These are phyloP conservation scores for Crotalus tigris DNA, from an alignment of 2,113 vertebrate species.

Conservation along the genomic window DNA sequence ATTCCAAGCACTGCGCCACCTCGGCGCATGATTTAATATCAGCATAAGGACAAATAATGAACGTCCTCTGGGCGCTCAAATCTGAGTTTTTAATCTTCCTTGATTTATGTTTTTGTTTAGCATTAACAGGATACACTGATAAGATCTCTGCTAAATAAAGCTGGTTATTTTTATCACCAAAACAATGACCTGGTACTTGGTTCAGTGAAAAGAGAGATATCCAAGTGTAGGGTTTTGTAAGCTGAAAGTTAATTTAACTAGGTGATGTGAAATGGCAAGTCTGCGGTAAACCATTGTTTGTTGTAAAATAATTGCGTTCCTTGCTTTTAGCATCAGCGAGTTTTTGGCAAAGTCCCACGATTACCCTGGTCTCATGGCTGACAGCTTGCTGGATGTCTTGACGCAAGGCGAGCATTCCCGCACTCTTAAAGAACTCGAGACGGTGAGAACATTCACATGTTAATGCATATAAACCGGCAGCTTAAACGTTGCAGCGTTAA, in stretches of 20 bases:
- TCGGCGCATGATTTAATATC: background rate
- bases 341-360: constrained; percentile 86
- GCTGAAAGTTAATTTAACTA: background rate
- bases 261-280: background rate
- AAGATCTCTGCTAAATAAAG: background rate
- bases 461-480: background rate
- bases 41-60: background rate
- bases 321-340: constrained; percentile 77
- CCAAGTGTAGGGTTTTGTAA: background rate
- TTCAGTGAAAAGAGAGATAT: background rate
- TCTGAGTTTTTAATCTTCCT: background rate
- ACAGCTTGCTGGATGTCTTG: constrained; percentile 89
- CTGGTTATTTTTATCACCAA: background rate
- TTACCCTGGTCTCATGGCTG: constrained; percentile 87
- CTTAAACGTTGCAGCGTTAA: background rate
- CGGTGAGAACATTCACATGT: constrained; percentile 67
- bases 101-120: background rate
- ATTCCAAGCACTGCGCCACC: background rate
- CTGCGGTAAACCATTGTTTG: background rate
- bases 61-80: background rate
- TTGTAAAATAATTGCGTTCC: background rate
- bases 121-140: background rate
- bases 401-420: constrained; percentile 91
- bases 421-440: constrained; percentile 74
- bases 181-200: too few species aligned